Percentiles rank a stretch among this genome's conserved stretches.
Evolutionary conservation across 2,888 invertebrate genomes (phyloP).

Genomic region (Noctua janthe): DNA sequence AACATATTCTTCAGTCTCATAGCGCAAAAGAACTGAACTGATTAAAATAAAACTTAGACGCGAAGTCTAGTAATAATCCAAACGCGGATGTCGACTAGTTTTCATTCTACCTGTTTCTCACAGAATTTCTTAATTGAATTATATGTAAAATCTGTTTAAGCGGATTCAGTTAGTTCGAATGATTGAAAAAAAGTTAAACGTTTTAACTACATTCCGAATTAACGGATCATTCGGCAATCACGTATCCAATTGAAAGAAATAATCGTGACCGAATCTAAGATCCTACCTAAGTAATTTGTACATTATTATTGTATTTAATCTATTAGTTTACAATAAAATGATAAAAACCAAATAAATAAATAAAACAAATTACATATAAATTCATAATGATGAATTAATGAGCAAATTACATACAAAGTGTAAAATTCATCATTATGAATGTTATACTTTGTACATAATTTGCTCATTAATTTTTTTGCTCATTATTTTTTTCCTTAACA

Average conservation of each 20-base stretch:
- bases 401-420: too few relatives aligned
- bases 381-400: slow-evolving; percentile 5
- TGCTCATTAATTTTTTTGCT: too few relatives aligned
- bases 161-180: not conserved
- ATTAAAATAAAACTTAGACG: not conserved
- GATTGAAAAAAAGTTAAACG: not conserved
- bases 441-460: too few relatives aligned
- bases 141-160: not conserved
- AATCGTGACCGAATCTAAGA: not conserved
- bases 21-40: not conserved
- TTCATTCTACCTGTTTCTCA: not conserved
- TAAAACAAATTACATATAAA: slow-evolving; percentile 15
- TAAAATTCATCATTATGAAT: too few relatives aligned
- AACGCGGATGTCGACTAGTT: not conserved
- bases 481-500: not conserved
- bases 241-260: not conserved
- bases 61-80: not conserved
- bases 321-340: not conserved
- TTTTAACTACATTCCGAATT: not conserved
- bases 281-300: not conserved
- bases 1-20: not conserved
- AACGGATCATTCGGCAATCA: not conserved
- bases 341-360: not conserved
- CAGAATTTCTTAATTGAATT: not conserved
- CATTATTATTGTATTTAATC: not conserved